phyloP scores from a whole-genome alignment of 1,140 invertebrate genomes.

The Phortica variegata region DNA sequence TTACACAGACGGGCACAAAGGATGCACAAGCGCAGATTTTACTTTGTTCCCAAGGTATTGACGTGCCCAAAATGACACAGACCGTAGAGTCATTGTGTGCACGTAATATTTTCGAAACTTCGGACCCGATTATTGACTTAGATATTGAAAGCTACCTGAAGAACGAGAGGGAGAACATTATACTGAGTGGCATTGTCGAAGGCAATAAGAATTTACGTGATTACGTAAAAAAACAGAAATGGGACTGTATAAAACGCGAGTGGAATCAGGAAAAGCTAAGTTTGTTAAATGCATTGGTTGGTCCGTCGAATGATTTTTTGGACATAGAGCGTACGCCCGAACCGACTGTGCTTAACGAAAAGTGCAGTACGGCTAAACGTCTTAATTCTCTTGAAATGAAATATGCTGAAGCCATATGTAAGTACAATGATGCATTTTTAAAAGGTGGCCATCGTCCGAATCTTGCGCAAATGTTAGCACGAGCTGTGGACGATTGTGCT shows the following conservation, averaged over 20 bases:
- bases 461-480: slow-evolving; percentile 73
- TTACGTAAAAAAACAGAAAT: slow-evolving; percentile 70
- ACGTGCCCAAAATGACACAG: slow-evolving; percentile 88
- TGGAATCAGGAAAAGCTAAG: slow-evolving; percentile 90
- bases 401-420: slow-evolving; percentile 80
- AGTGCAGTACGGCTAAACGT: slow-evolving; percentile 56
- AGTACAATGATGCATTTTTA: slow-evolving; percentile 79
- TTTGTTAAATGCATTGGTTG: slow-evolving; percentile 83
- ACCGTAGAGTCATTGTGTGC: slow-evolving; percentile 86
- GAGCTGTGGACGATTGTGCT: slow-evolving; percentile 71
- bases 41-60: slow-evolving; percentile 87
- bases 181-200: slow-evolving; percentile 87
- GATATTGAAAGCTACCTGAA: slow-evolving; percentile 87
- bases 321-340: slow-evolving; percentile 72
- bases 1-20: slow-evolving; percentile 80
- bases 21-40: slow-evolving; percentile 94
- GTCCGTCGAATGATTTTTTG: slow-evolving; percentile 79
- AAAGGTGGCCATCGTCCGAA: slow-evolving; percentile 70
- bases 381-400: slow-evolving; percentile 65
- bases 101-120: slow-evolving; percentile 80
- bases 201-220: slow-evolving; percentile 79
- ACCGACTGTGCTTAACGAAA: slow-evolving; percentile 63
- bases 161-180: slow-evolving; percentile 93
- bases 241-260: slow-evolving; percentile 78
- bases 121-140: slow-evolving; percentile 84